These are phyloP conservation scores for Clivina fossor DNA, from an alignment of 2,888 invertebrate genomes.

Conservation along the genomic window DNA sequence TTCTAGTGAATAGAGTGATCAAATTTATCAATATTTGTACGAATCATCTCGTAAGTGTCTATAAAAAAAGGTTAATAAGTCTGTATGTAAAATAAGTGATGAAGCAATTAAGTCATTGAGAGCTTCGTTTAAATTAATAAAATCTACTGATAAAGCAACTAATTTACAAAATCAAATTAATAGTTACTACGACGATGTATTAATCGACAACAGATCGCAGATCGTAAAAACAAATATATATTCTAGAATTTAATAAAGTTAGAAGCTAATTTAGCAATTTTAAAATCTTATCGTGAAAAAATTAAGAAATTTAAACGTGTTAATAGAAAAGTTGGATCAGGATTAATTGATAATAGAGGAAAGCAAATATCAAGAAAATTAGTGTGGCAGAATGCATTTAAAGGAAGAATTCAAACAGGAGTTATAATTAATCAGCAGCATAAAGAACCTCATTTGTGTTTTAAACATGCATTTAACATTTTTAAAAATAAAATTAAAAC, in stretches of 20 bases:
- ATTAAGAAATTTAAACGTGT: conserved; percentile 1
- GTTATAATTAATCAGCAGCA: conserved; percentile 1
- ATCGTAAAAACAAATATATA: too few species aligned
- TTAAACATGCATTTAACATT: not conserved
- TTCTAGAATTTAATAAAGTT: conserved; percentile 2
- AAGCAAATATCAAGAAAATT: not conserved
- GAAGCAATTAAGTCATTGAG: too few species aligned
- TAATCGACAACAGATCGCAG: too few species aligned
- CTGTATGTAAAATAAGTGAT: too few species aligned
- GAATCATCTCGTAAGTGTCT: too few species aligned
- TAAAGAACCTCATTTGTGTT: conserved; percentile 9
- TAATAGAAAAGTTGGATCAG: not conserved
- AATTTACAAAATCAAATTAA: too few species aligned
- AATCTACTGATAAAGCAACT: too few species aligned
- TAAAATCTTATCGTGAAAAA: conserved; percentile 12
- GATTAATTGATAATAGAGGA: not conserved
- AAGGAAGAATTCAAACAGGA: not conserved
- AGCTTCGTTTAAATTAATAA: too few species aligned
- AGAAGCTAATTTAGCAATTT: conserved; percentile 7
- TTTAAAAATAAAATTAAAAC: conserved; percentile 8
- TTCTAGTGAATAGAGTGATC: too few species aligned
- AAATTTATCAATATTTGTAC: too few species aligned
- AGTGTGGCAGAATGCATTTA: conserved; percentile 10
- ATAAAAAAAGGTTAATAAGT: too few species aligned
- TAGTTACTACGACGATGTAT: too few species aligned